Evolutionary conservation across 2,888 invertebrate genomes (phyloP).

Genomic region (Pseudococcus longispinus): DNA sequence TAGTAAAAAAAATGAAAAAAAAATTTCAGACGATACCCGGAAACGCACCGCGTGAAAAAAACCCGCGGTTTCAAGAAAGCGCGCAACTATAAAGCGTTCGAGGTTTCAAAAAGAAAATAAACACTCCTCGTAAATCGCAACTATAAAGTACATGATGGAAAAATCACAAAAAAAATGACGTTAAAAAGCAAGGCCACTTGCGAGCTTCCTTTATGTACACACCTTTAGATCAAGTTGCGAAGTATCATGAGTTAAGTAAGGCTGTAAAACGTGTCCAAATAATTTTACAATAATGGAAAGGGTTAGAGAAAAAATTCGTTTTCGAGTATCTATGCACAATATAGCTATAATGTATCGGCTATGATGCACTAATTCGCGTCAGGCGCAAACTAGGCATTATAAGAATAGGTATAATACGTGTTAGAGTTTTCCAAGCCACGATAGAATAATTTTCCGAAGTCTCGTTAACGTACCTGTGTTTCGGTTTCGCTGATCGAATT

Average conservation of each 20-base stretch:
- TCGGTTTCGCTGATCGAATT: constrained; percentile 48
- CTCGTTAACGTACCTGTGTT: not conserved
- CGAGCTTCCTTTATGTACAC: not conserved
- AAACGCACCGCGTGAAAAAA: constrained; percentile 10
- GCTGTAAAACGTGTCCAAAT: constrained; percentile 22
- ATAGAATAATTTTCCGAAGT: not conserved
- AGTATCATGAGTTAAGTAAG: constrained; percentile 40
- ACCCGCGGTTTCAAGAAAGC: not conserved
- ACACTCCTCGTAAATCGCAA: constrained; percentile 11
- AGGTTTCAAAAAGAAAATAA: not conserved
- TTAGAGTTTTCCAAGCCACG: not conserved
- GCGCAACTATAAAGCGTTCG: constrained; percentile 40
- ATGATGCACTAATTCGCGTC: not conserved
- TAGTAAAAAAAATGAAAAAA: constrained; percentile 27
- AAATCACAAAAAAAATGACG: constrained; percentile 5
- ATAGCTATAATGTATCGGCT: not conserved
- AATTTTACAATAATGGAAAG: not conserved
- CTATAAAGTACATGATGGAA: not conserved
- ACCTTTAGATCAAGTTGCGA: constrained; percentile 43
- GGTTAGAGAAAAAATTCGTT: not conserved
- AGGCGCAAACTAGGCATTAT: not conserved
- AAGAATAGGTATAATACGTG: not conserved
- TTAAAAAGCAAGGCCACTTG: constrained; percentile 24
- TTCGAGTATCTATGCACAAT: constrained; percentile 27
- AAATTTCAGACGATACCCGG: constrained; percentile 28